phyloP scores from a whole-genome alignment of 2,888 invertebrate genomes.

The Hymenopus coronatus region DNA sequence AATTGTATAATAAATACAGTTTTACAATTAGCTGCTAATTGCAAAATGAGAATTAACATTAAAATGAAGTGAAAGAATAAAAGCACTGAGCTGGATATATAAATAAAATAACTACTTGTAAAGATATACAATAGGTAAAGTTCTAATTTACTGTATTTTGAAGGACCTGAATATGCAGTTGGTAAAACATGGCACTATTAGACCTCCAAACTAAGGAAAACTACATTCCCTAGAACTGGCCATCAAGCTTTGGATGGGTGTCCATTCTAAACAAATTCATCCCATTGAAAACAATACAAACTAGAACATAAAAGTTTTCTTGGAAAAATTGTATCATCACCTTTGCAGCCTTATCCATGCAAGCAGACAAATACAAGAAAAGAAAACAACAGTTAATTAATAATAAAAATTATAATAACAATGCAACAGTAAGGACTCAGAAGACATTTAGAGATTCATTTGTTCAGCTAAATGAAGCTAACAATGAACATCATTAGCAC shows the following conservation, averaged over 20 bases:
- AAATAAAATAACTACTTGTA: neutral
- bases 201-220: neutral
- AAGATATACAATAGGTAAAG: neutral
- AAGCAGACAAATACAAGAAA: slow-evolving; percentile 41
- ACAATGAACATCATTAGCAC: slow-evolving; percentile 16
- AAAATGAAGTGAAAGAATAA: neutral
- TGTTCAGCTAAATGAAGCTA: slow-evolving; percentile 18
- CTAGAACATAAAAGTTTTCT: slow-evolving; percentile 19
- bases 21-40: neutral
- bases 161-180: neutral
- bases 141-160: neutral
- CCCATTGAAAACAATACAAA: neutral
- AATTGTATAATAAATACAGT: neutral
- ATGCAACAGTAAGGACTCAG: slow-evolving; percentile 24
- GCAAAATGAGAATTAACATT: neutral
- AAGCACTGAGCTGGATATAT: neutral
- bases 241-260: neutral
- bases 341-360: slow-evolving; percentile 43
- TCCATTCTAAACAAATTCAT: neutral
- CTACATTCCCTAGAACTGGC: neutral
- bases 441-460: slow-evolving; percentile 8
- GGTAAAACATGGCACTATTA: neutral
- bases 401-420: slow-evolving; percentile 23
- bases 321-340: slow-evolving; percentile 37
- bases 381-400: slow-evolving; percentile 27